These are phyloP conservation scores for Cenopis cana DNA, from an alignment of 2,888 invertebrate genomes.

Conservation along the genomic window DNA sequence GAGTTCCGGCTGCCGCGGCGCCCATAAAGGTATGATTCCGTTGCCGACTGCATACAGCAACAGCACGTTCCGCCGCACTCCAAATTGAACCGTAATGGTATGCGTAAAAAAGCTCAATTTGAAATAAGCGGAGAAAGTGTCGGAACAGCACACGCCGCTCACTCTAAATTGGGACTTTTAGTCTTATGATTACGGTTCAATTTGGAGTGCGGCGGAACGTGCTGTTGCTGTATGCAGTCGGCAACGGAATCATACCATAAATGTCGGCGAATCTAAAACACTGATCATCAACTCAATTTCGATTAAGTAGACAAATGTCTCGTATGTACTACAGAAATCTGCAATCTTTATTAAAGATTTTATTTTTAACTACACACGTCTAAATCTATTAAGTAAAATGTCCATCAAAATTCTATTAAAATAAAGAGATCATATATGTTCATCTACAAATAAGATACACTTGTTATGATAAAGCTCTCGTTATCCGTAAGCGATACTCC, in stretches of 20 bases:
- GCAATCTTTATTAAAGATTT: constrained; percentile 62
- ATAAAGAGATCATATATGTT: constrained; percentile 82
- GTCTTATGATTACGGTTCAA: too few species aligned
- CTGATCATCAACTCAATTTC: constrained; percentile 64
- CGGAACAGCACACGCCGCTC: too few species aligned
- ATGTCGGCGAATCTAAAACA: constrained; percentile 44
- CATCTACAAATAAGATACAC: constrained; percentile 79
- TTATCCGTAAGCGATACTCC: constrained; percentile 69
- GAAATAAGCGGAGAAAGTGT: too few species aligned
- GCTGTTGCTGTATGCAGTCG: too few species aligned
- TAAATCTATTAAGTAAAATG: constrained; percentile 84
- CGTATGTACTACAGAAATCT: constrained; percentile 67
- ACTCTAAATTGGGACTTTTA: too few species aligned
- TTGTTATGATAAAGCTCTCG: constrained; percentile 79
- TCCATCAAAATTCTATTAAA: constrained; percentile 83
- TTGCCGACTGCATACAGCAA: too few species aligned
- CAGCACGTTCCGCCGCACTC: too few species aligned
- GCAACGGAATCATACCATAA: too few species aligned
- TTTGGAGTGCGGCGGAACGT: too few species aligned
- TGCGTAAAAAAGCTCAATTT: too few species aligned
- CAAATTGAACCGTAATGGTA: too few species aligned
- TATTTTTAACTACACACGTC: constrained; percentile 72
- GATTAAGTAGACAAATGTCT: constrained; percentile 59
- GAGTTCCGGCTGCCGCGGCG: constrained; percentile 12
- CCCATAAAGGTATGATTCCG: too few species aligned